phyloP scores from a whole-genome alignment of 2,113 vertebrate genomes.

The Lepisosteus osseus region DNA sequence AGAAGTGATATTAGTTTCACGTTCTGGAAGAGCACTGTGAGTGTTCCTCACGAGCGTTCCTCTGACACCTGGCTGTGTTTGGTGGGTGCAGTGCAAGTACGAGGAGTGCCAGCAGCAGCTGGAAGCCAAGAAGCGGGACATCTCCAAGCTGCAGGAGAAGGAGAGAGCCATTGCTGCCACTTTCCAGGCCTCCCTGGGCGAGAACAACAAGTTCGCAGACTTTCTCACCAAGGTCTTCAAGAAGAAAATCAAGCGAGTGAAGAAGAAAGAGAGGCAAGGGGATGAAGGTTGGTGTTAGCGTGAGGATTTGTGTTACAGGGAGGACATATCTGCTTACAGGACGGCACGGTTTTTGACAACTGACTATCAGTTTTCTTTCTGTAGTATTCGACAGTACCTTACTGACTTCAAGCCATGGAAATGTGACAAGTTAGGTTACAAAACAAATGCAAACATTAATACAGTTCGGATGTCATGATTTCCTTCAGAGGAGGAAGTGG shows the following conservation, averaged over 20 bases:
- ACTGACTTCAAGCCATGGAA: no score
- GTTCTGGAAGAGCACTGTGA: neutral
- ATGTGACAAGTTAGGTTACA: no score
- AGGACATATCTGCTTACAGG: no score
- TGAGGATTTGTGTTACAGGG: neutral
- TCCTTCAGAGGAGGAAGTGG: constrained; percentile 65
- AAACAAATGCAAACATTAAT: no score
- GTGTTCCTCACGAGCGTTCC: neutral
- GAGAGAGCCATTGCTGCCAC: constrained; percentile 64
- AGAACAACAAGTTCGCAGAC: constrained; percentile 75
- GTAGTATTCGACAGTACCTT: no score
- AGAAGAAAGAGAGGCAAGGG: constrained; percentile 58
- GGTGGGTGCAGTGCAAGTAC: constrained; percentile 60
- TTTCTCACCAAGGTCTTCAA: constrained; percentile 81
- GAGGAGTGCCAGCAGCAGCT: constrained; percentile 67
- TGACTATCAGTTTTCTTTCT: no score
- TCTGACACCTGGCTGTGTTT: neutral
- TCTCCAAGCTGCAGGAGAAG: constrained; percentile 70
- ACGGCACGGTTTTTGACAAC: no score
- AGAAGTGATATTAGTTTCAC: no score
- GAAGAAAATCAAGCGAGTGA: constrained; percentile 70
- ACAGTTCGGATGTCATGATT: neutral
- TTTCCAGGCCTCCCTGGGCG: constrained; percentile 77
- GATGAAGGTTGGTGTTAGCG: constrained; percentile 50
- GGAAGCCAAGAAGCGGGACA: constrained; percentile 68